Evolutionary conservation across 1,140 invertebrate species (phyloP).

Genomic region (Agraylea sexmaculata): DNA sequence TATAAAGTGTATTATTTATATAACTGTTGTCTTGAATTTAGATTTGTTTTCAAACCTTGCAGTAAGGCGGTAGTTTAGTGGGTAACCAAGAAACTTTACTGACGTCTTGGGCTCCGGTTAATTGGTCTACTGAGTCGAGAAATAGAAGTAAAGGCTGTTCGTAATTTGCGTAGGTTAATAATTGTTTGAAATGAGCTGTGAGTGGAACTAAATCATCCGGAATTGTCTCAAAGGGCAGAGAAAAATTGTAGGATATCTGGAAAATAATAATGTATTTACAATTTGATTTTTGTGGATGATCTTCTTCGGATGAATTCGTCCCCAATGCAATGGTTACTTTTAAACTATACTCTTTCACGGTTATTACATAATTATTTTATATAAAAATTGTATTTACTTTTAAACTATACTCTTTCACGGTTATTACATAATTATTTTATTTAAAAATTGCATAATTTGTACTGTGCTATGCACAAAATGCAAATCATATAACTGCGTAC

Average conservation of each 20-base stretch:
- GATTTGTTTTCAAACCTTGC: conserved; percentile 55
- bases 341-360: too few relatives aligned
- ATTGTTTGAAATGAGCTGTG: conserved; percentile 89
- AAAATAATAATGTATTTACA: conserved; percentile 22
- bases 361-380: too few relatives aligned
- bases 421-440: too few relatives aligned
- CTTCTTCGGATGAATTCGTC: too few relatives aligned
- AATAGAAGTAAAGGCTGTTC: conserved; percentile 80
- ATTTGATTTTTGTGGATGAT: too few relatives aligned
- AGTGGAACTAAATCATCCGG: conserved; percentile 92
- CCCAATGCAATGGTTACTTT: too few relatives aligned
- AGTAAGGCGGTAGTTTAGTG: conserved; percentile 74
- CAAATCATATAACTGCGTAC: too few relatives aligned
- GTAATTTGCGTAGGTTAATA: conserved; percentile 67
- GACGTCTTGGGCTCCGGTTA: conserved; percentile 87
- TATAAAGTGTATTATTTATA: conserved; percentile 33
- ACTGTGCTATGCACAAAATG: too few relatives aligned
- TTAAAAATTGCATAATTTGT: too few relatives aligned
- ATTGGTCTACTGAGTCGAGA: conserved; percentile 86
- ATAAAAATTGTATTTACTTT: too few relatives aligned
- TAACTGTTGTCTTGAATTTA: background rate
- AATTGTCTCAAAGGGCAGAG: conserved; percentile 82
- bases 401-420: too few relatives aligned
- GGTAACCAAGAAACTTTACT: conserved; percentile 97
- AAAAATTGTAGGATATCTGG: conserved; percentile 92